phyloP scores from a whole-genome alignment of 2,113 vertebrate genomes.

The Grammomys surdaster region DNA sequence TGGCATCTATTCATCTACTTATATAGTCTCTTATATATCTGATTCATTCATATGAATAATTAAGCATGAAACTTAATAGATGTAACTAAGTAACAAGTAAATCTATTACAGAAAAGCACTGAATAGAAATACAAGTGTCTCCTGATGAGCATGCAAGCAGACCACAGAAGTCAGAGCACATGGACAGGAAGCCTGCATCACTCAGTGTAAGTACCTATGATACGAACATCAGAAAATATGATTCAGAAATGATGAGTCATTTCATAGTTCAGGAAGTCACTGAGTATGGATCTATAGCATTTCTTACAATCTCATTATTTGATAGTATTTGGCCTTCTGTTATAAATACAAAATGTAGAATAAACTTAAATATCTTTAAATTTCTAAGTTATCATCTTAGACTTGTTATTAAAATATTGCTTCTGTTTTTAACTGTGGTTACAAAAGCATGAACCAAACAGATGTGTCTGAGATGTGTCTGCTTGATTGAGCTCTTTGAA shows the following conservation, averaged over 20 bases:
- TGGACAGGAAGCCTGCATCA: neutral
- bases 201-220: neutral
- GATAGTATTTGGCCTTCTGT: neutral
- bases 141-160: neutral
- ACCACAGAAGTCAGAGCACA: fast-evolving
- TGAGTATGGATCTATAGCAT: neutral
- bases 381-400: neutral
- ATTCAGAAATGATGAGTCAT: neutral
- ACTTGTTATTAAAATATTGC: neutral
- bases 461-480: neutral
- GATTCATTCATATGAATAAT: neutral
- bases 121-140: neutral
- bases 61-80: neutral
- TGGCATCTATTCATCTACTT: neutral
- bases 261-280: neutral
- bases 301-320: neutral
- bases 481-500: neutral
- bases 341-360: neutral
- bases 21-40: neutral
- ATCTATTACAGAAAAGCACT: neutral
- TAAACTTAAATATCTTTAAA: constrained; percentile 7
- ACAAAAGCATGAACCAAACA: neutral
- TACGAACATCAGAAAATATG: too few species aligned
- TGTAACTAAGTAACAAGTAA: neutral
- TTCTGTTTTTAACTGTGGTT: neutral